phyloP scores from a whole-genome alignment of 2,113 vertebrate species.

The Silurus glanis region DNA sequence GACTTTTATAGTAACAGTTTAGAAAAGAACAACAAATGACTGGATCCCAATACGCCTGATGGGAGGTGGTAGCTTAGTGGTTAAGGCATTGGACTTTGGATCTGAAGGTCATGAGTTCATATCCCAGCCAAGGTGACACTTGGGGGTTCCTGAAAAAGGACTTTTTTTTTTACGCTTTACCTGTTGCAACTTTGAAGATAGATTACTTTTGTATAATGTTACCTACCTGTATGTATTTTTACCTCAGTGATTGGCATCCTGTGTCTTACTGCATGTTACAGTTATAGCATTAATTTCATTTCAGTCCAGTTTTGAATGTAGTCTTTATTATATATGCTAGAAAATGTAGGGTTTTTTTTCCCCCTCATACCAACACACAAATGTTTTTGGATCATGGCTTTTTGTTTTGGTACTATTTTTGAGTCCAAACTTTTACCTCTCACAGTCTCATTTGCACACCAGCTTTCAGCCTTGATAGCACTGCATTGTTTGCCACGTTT shows the following conservation, averaged over 20 bases:
- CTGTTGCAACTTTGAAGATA: background rate
- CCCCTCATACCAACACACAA: background rate
- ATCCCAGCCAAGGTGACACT: too few species aligned
- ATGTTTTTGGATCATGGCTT: background rate
- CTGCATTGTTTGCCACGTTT: background rate
- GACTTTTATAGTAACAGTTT: too few species aligned
- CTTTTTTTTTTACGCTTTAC: background rate
- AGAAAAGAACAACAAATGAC: too few species aligned
- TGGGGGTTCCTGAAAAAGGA: too few species aligned
- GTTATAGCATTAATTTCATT: background rate
- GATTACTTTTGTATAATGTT: background rate
- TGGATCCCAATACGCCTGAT: too few species aligned
- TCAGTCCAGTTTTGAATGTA: background rate
- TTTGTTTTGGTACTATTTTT: background rate
- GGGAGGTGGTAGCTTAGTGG: too few species aligned
- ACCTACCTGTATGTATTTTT: background rate
- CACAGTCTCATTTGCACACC: background rate
- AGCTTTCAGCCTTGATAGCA: background rate
- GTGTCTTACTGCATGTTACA: background rate
- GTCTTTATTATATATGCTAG: background rate
- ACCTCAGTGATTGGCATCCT: background rate
- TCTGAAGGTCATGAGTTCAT: too few species aligned
- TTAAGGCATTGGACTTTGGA: too few species aligned
- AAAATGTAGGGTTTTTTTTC: background rate
- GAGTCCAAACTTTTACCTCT: background rate